Conservation (phyloP, 2,113 vertebrate genomes). For the Thalassoma bifasciatum region DNA sequence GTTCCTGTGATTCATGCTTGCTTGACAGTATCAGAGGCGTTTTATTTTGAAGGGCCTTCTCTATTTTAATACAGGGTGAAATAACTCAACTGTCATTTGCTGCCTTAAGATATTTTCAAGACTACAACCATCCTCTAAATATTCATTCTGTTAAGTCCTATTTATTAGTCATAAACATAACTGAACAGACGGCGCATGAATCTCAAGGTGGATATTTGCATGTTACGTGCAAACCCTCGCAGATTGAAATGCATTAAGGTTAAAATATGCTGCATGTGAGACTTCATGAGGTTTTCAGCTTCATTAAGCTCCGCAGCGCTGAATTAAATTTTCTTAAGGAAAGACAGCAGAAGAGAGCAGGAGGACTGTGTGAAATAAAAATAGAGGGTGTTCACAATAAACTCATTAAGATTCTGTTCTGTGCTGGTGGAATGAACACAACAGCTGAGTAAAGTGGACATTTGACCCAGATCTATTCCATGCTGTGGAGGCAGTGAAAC, state of each 20-base stretch:
- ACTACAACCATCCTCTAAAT: slow-evolving; percentile 3
- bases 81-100: slow-evolving; percentile 4
- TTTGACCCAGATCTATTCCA: slow-evolving; percentile 35
- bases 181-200: slow-evolving; percentile 37
- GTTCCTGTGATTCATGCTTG: slow-evolving; percentile 32
- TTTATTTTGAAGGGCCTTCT: neutral
- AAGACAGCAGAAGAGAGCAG: neutral
- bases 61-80: slow-evolving; percentile 14
- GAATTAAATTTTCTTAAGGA: slow-evolving; percentile 1
- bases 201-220: slow-evolving; percentile 31
- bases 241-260: slow-evolving; percentile 22
- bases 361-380: slow-evolving; percentile 30
- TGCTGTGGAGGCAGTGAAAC: slow-evolving; percentile 17
- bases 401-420: slow-evolving; percentile 52
- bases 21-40: slow-evolving; percentile 1
- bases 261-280: slow-evolving; percentile 19
- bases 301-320: slow-evolving; percentile 39
- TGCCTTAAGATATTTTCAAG: slow-evolving; percentile 17
- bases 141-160: neutral
- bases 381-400: slow-evolving; percentile 18
- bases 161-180: slow-evolving; percentile 48
- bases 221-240: neutral
- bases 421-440: slow-evolving; percentile 28
- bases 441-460: slow-evolving; percentile 45
- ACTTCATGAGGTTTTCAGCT: slow-evolving; percentile 1